phyloP scores from a whole-genome alignment of 2,113 vertebrate genomes.

The Gambusia affinis region DNA sequence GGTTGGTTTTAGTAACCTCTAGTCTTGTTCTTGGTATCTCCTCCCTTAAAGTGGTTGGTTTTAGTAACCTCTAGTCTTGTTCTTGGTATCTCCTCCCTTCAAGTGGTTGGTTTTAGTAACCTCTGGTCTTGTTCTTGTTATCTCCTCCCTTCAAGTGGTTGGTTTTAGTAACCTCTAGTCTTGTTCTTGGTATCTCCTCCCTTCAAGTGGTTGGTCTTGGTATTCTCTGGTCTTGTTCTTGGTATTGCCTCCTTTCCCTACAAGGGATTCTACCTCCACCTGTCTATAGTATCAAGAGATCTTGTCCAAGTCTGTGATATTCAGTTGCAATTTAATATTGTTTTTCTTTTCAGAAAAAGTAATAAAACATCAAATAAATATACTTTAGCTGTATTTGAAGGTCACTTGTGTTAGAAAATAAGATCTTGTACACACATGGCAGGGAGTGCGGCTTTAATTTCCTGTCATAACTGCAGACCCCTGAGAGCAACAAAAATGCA shows the following conservation, averaged over 20 bases:
- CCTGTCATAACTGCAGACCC: slow-evolving; percentile 20
- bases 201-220: too few relatives aligned
- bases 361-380: neutral
- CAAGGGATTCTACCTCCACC: neutral
- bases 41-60: too few relatives aligned
- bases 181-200: too few relatives aligned
- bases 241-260: neutral
- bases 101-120: too few relatives aligned
- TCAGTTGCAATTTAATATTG: neutral
- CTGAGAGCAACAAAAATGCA: slow-evolving; percentile 7
- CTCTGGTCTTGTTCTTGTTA: too few relatives aligned
- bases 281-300: neutral
- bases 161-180: too few relatives aligned
- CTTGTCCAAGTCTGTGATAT: neutral
- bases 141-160: too few relatives aligned
- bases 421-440: slow-evolving; percentile 21
- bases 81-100: too few relatives aligned
- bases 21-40: too few relatives aligned
- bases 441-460: slow-evolving; percentile 33
- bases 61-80: too few relatives aligned
- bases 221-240: too few relatives aligned
- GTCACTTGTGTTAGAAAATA: neutral
- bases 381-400: neutral
- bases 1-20: too few relatives aligned
- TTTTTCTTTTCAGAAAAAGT: neutral